Evolutionary conservation across 2,888 invertebrate genomes (phyloP), one percentile per base, ranked within the genome.

Genomic region (Rapana venosa): DNA sequence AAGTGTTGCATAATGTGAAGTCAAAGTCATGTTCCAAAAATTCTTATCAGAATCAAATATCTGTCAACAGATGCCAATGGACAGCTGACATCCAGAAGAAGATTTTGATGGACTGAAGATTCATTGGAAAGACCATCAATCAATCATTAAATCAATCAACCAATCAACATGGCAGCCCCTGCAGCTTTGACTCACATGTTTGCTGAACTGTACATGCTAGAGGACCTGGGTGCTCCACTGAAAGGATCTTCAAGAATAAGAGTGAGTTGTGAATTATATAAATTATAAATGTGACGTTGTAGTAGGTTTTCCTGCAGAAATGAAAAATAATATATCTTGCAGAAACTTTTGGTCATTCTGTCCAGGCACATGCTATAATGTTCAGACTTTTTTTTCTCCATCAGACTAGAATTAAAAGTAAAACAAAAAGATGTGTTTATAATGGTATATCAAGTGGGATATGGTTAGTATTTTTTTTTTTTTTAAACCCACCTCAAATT

Each of bases 231-330:
- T 20, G 88, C 90, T 22, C 93, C 93, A 20, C 85, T 94, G 20
- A 91, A 92, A 88, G 92, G 94, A 56, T 94, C 94, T 85, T 91
- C 94, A 20, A 92, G 94, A 66, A 90, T 94, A 26, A 92, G 92
- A 92, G 94, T 94, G 88, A 87, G 88, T 85, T 26, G 47, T 47
- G 47, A 47, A 47, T n/a, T n/a, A n/a, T 36, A 88, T 88, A 15
- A 77, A 88, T 17, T 88, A n/a, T n/a, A n/a, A 35, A 77, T 47
- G 8, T 47, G 47, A 47, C 2, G 47, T 8, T 47, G n/a, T n/a
- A 1, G 70, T 70, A 26, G 2, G 11, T 70, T 26, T 26, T 70
- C 1, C n/a, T 2, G n/a, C 70, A 70, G 70, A 70, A 70, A 6
- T n/a, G 2, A 26, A 70, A n/a, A 70, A n/a, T 70, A 6, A 70